Base-by-base conservation (phyloP, 2,113 vertebrate genomes). In the Leptosomus discolor region DNA sequence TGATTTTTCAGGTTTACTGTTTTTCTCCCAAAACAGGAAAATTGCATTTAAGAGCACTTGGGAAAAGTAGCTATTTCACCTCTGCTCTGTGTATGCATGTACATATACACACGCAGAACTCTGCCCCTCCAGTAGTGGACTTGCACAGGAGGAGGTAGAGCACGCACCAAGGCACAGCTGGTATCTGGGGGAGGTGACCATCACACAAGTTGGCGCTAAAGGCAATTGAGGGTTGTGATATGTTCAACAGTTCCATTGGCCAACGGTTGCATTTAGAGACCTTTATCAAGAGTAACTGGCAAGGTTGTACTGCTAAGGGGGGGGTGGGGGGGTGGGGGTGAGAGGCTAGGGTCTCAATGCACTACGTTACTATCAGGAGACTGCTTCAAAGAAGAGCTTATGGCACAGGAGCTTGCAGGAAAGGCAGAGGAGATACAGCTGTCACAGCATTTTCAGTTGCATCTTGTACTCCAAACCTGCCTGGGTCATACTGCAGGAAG, bases 11-110 rank as follows among this genome's bases (percentile, higher is more conserved):
- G 19, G 5, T 63, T 75, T 87, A 80, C 56, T 17, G 11, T 2
- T 87, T 91, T 77, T 63, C 51, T 95, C 46, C 20, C 51, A 77
- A 81, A 70, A 4, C 12, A 86, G 71, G n/a, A 86, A 87, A 74
- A 74, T 2, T 16, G 16, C 19, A 8, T 60, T 88, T 74, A 70
- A 76, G 26, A 88, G 37, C 12, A 74, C 5, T 12, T 69, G 45
- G n/a, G n/a, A 37, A 88, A 84, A 88, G 37, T 9, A 30, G 41
- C 10, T 46, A 51, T 26, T 76, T 67, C 30, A 17, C 6, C 21
- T 87, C 46, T 67, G 16, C 6, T 78, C 16, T 64, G 12, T 54
- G 36, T 27, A 26, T 63, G 21, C n/a, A 32, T 8, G 6, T 36
- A 37, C 23, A 56, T 27, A 15, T 34, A 41, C 21, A 22, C 1